phyloP scores from a whole-genome alignment of 2,888 invertebrate species.

The Chymomyza procnemis region DNA sequence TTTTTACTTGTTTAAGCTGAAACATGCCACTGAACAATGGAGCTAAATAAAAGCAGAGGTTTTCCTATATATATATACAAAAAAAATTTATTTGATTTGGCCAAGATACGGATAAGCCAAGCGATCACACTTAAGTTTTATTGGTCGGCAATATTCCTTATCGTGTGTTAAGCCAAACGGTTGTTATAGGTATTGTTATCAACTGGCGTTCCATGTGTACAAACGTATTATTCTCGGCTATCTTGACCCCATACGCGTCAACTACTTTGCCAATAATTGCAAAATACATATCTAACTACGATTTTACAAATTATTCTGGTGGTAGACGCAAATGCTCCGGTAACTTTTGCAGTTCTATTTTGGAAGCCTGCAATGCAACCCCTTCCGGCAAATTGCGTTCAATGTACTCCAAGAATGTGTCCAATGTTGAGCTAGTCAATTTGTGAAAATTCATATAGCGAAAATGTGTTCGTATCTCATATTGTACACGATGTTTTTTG shows the following conservation, averaged over 20 bases:
- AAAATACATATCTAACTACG: conserved; percentile 10
- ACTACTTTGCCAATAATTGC: background rate
- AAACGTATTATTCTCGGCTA: background rate
- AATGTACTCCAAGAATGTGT: conserved; percentile 96
- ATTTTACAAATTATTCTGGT: conserved; percentile 52
- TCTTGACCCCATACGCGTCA: background rate
- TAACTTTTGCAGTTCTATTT: conserved; percentile 82
- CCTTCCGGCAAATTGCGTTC: conserved; percentile 98
- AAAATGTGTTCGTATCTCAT: conserved; percentile 96
- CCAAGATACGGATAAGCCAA: background rate
- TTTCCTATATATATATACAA: background rate
- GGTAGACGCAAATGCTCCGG: conserved; percentile 81
- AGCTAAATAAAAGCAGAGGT: background rate
- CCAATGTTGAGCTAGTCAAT: conserved; percentile 96
- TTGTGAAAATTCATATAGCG: conserved; percentile 89
- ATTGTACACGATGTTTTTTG: conserved; percentile 96
- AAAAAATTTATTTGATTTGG: background rate
- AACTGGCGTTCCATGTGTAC: background rate
- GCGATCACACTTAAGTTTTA: background rate
- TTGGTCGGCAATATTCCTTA: background rate
- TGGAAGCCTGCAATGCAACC: conserved; percentile 93
- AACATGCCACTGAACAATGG: background rate
- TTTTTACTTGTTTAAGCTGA: background rate
- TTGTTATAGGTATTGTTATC: background rate
- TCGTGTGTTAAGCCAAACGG: background rate